Percentiles rank a stretch among this genome's conserved stretches.
Conservation (phyloP, 2,888 invertebrate species). For the Caenorhabditis sp. region DNA sequence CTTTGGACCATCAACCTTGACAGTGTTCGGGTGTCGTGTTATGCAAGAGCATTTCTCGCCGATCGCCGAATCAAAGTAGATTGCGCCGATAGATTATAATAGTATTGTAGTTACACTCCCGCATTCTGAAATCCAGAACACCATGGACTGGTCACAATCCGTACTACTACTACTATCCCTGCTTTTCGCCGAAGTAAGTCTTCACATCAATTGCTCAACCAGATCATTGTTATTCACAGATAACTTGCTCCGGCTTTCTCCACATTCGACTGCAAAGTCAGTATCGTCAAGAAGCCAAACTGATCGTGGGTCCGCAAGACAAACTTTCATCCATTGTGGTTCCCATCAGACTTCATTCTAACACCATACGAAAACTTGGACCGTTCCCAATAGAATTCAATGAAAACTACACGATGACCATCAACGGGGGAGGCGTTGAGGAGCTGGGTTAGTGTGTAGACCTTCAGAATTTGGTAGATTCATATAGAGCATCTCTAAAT, state of each 20-base stretch:
- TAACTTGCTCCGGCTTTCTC: constrained; percentile 22
- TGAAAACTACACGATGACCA: not conserved
- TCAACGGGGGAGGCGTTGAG: constrained; percentile 33
- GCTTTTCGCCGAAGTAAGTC: too few relatives aligned
- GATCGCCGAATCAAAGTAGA: too few relatives aligned
- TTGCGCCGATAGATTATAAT: too few relatives aligned
- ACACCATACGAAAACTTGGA: constrained; percentile 5
- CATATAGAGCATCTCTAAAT: not conserved
- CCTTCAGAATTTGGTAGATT: too few relatives aligned
- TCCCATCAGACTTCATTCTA: constrained; percentile 7
- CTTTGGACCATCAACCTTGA: constrained; percentile 2
- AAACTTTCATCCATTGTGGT: not conserved
- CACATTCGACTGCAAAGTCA: constrained; percentile 35
- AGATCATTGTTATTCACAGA: not conserved
- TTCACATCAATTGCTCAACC: too few relatives aligned
- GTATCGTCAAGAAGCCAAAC: not conserved
- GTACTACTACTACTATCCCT: too few relatives aligned
- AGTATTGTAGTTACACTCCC: too few relatives aligned
- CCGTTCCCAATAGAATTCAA: constrained; percentile 37
- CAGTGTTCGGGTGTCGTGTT: too few relatives aligned
- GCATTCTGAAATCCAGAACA: too few relatives aligned
- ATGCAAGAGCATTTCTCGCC: too few relatives aligned
- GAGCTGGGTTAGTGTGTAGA: constrained; percentile 21
- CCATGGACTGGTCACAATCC: too few relatives aligned
- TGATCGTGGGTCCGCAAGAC: not conserved